Evolutionary conservation across 2,888 invertebrate species (phyloP).

Genomic region (Drosophila lutescens): DNA sequence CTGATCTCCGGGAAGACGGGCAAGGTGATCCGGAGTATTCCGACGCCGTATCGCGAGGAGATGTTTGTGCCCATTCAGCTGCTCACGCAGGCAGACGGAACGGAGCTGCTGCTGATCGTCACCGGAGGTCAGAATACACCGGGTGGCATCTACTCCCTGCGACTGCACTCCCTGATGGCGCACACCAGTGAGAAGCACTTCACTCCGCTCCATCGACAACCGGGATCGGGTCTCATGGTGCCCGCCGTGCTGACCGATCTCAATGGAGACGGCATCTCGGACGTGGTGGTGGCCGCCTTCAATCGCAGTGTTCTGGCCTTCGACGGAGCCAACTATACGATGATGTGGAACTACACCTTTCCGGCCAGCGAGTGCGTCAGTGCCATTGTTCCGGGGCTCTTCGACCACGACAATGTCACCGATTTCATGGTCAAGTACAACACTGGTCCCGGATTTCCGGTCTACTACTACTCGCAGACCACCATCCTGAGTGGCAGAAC

Average conservation of each 20-base stretch:
- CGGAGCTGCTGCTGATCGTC: constrained; percentile 88
- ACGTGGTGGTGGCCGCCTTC: constrained; percentile 90
- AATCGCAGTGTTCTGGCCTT: constrained; percentile 90
- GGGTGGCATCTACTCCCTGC: constrained; percentile 89
- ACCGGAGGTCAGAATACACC: constrained; percentile 90
- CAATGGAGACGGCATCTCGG: constrained; percentile 89
- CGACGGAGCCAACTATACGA: constrained; percentile 88
- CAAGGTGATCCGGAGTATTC: constrained; percentile 86
- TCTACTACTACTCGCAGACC: constrained; percentile 89
- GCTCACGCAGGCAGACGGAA: constrained; percentile 87
- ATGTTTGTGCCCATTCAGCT: constrained; percentile 90
- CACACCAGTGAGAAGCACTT: constrained; percentile 85
- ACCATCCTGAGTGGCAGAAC: constrained; percentile 82
- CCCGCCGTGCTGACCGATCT: constrained; percentile 89
- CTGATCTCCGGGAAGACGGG: constrained; percentile 90
- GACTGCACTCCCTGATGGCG: constrained; percentile 86
- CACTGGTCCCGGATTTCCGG: constrained; percentile 89
- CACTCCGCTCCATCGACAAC: constrained; percentile 86
- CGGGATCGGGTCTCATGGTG: constrained; percentile 88
- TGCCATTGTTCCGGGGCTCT: constrained; percentile 91
- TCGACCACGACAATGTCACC: constrained; percentile 90
- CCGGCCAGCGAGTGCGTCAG: constrained; percentile 89
- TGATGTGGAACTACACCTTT: constrained; percentile 90
- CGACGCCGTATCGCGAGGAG: constrained; percentile 88
- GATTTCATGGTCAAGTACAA: constrained; percentile 91